Conservation (phyloP, 2,797 vertebrate genomes). For the Hydrocynus forskahlii region DNA sequence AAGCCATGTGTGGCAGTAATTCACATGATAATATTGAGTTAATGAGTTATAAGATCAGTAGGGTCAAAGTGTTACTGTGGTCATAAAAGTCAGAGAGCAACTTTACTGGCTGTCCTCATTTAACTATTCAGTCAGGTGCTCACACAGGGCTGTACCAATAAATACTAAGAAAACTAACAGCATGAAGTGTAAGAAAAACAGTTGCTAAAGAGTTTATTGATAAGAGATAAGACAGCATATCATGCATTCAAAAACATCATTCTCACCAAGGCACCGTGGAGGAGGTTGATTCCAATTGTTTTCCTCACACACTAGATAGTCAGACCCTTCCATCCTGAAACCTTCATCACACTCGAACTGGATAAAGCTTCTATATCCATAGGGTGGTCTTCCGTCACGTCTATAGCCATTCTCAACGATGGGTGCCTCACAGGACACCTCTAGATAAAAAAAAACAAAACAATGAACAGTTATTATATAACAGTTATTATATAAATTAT, state of each 20-base stretch:
- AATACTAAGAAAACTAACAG: too few species aligned
- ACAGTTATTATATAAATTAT: too few species aligned
- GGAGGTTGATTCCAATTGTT: conserved; percentile 35
- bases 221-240: background rate
- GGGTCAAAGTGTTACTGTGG: too few species aligned
- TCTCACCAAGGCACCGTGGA: conserved; percentile 44
- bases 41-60: too few species aligned
- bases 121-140: too few species aligned
- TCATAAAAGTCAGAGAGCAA: too few species aligned
- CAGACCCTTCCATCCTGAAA: background rate
- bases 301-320: background rate
- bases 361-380: background rate
- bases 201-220: background rate
- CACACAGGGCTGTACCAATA: too few species aligned
- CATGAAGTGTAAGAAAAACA: too few species aligned
- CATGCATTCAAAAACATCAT: background rate
- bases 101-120: too few species aligned
- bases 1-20: too few species aligned
- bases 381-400: conserved; percentile 16
- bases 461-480: background rate
- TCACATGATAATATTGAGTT: too few species aligned
- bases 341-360: background rate
- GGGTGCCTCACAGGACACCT: background rate
- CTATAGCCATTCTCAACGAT: rapidly evolving
- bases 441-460: conserved; percentile 39